phyloP scores from a whole-genome alignment of 2,113 vertebrate species.

The Pygoscelis antarcticus region DNA sequence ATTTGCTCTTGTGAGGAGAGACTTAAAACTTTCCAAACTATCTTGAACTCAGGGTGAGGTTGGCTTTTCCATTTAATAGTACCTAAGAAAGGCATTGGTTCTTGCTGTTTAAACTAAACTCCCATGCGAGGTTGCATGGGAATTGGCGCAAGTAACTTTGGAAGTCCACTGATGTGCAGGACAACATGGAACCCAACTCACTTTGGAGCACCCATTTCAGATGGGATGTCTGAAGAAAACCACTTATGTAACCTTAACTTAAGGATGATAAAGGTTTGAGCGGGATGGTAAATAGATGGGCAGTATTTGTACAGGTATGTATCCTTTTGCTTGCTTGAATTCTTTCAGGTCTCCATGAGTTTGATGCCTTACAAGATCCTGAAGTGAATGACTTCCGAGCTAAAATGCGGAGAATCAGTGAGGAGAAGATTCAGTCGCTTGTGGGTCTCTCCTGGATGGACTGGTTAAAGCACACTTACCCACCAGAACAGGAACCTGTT shows the following conservation, averaged over 20 bases:
- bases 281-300: neutral
- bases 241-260: neutral
- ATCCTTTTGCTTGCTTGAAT: neutral
- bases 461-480: constrained; percentile 91
- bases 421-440: constrained; percentile 87
- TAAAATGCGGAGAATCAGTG: constrained; percentile 91
- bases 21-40: neutral
- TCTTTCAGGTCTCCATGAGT: constrained; percentile 90
- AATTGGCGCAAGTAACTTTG: neutral
- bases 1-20: neutral
- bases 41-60: neutral
- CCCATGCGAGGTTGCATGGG: neutral
- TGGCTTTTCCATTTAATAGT: neutral
- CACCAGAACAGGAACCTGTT: constrained; percentile 84
- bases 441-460: constrained; percentile 88
- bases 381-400: constrained; percentile 94
- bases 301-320: neutral
- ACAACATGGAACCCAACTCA: neutral
- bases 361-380: constrained; percentile 90
- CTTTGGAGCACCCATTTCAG: neutral
- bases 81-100: neutral
- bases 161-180: neutral
- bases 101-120: neutral
- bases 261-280: neutral
- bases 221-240: neutral